These are phyloP conservation scores for Gallinago solitaria DNA, from an alignment of 2,797 vertebrate genomes.

Conservation along the genomic window DNA sequence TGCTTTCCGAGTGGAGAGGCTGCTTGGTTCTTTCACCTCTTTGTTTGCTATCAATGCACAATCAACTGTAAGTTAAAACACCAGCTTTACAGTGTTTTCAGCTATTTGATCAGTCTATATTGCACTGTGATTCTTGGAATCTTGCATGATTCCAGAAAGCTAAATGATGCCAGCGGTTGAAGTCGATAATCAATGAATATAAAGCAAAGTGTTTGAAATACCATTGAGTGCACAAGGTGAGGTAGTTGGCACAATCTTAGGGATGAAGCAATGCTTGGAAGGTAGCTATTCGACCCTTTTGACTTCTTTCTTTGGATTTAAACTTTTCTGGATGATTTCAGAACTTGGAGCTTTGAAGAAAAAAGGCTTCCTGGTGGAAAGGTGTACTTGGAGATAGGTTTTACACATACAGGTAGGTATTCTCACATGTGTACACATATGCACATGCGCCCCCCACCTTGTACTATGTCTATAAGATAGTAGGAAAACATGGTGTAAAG, in stretches of 20 bases:
- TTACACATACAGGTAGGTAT: fast-evolving
- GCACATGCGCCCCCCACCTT: fast-evolving
- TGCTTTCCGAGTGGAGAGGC: not conserved
- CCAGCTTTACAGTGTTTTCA: not conserved
- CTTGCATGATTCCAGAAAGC: not conserved
- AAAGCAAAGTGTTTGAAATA: not conserved
- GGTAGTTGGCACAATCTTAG: not conserved
- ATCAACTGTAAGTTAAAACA: not conserved
- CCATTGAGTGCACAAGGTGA: not conserved
- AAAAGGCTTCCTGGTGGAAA: not conserved
- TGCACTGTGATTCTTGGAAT: not conserved
- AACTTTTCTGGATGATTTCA: not conserved
- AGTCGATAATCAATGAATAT: not conserved
- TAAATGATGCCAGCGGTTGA: not conserved
- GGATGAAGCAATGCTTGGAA: not conserved
- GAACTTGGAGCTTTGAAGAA: not conserved
- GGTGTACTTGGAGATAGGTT: not conserved
- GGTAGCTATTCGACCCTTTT: not conserved
- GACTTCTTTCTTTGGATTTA: not conserved
- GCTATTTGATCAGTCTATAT: not conserved
- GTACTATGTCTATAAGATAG: not conserved
- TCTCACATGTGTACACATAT: fast-evolving
- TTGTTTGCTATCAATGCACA: not conserved
- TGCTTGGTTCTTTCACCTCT: not conserved
- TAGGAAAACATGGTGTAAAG: not conserved